A percentile compares a stretch with the other conserved stretches of the same genome.
phyloP scores from a whole-genome alignment of 2,797 vertebrate species.

The Platyrinchus mystaceus region DNA sequence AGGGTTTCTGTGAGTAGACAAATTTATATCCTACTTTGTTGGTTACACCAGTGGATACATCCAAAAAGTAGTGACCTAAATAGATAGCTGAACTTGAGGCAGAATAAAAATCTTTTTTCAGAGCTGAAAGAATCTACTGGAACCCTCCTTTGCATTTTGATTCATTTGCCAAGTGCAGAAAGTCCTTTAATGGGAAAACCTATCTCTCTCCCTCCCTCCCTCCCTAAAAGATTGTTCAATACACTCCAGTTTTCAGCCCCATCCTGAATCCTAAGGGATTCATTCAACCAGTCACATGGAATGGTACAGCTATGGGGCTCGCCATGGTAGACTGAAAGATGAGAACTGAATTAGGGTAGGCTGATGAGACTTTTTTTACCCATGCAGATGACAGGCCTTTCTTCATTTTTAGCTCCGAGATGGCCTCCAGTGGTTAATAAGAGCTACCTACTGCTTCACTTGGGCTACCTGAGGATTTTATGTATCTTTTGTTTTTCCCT shows the following conservation, averaged over 20 bases:
- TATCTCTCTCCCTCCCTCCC: not conserved
- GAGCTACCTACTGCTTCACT: not conserved
- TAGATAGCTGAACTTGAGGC: not conserved
- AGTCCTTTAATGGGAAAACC: not conserved
- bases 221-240: not conserved
- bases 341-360: not conserved
- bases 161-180: not conserved
- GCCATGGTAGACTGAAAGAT: not conserved
- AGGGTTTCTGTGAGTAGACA: not conserved
- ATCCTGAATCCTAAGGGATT: not conserved
- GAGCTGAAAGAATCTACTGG: not conserved
- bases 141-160: not conserved
- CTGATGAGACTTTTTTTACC: not conserved
- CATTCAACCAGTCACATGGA: not conserved
- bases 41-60: not conserved
- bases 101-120: not conserved
- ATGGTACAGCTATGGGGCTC: not conserved
- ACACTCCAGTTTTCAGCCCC: not conserved
- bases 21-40: not conserved
- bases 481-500: not conserved
- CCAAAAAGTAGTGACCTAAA: not conserved
- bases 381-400: not conserved
- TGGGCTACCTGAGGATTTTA: not conserved
- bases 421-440: not conserved
- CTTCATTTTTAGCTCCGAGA: not conserved